Base-by-base conservation (phyloP, 2,888 invertebrate species). In the Leucania comma region DNA sequence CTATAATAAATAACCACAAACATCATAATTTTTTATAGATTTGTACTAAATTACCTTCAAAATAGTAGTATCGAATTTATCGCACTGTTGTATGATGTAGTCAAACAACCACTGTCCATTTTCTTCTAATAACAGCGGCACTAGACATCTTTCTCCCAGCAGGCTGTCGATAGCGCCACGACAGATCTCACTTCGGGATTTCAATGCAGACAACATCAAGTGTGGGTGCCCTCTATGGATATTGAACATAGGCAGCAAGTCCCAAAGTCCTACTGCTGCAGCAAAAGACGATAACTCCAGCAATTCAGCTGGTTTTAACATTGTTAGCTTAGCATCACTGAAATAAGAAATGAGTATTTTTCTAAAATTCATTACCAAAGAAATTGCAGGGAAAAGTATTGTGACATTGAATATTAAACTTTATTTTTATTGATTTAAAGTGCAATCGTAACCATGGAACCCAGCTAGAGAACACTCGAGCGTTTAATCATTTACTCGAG, bases 71-170 rank as follows among this genome's bases (percentile, higher is more conserved):
- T 96, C 96, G 72, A 97, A 95, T 53, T 93, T 90, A 50, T 94
- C 89, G 64, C 97, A 94, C 79, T 96, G 96, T 46, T 94, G 93
- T 46, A 93, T 90, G 32, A 97, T 92, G 86, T 96, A 97, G 80
- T 96, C 94, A 81, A 96, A 93, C 0, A 96, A 85, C 94, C 95
- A 92, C 86, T 96, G 94, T 84, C 96, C 88, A 89, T 94, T 92
- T 92, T 94, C 93, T 75, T 95, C 93, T 29, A 95, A 74, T 67
- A 96, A 72, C 12, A 94, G 74, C 0, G 95, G 94, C 20, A 95
- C 92, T 0, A 96, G 78, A 68, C 92, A 92, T 3, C 85, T 82
- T 48, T 96, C 87, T 35, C 83, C 84, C 24, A 95, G 70, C 0
- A 95, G 72, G 67, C 91, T 92, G 54, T 90, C 85, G 10, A 95